Evolutionary conservation across 2,888 invertebrate genomes (phyloP).

Genomic region (Sarcophaga carnaria): DNA sequence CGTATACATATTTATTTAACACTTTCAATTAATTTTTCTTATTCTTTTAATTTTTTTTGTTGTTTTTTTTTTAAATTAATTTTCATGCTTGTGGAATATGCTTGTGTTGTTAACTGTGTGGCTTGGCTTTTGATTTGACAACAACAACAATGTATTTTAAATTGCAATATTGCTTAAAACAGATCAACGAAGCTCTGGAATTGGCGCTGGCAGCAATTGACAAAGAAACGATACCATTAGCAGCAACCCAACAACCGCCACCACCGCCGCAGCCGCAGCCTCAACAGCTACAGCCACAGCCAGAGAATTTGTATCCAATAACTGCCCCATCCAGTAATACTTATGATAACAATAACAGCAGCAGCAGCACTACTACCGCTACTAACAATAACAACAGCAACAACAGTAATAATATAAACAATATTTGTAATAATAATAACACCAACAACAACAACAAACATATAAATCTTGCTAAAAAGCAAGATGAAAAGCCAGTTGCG

Average conservation of each 20-base stretch:
- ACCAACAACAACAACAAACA: constrained; percentile 39
- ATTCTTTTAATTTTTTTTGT: too few relatives aligned
- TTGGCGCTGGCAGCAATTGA: constrained; percentile 86
- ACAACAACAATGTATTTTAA: too few relatives aligned
- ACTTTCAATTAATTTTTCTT: too few relatives aligned
- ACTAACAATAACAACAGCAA: constrained; percentile 32
- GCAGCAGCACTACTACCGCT: constrained; percentile 36
- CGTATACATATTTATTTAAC: too few relatives aligned
- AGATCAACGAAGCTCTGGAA: constrained; percentile 86
- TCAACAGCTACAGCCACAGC: constrained; percentile 54
- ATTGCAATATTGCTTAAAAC: neutral
- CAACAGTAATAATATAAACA: constrained; percentile 7
- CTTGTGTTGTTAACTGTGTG: too few relatives aligned
- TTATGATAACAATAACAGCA: constrained; percentile 1
- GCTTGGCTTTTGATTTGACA: too few relatives aligned
- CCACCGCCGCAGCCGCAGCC: constrained; percentile 48
- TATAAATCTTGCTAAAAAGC: neutral
- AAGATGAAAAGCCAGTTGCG: too few relatives aligned
- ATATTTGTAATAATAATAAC: neutral
- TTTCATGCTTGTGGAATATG: too few relatives aligned
- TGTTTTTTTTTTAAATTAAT: too few relatives aligned
- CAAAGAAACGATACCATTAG: constrained; percentile 77
- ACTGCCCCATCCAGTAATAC: constrained; percentile 63
- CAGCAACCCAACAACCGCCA: constrained; percentile 11
- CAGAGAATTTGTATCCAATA: constrained; percentile 64